Base-by-base conservation (phyloP, 2,113 vertebrate species). In the Gorsachius goisagi region DNA sequence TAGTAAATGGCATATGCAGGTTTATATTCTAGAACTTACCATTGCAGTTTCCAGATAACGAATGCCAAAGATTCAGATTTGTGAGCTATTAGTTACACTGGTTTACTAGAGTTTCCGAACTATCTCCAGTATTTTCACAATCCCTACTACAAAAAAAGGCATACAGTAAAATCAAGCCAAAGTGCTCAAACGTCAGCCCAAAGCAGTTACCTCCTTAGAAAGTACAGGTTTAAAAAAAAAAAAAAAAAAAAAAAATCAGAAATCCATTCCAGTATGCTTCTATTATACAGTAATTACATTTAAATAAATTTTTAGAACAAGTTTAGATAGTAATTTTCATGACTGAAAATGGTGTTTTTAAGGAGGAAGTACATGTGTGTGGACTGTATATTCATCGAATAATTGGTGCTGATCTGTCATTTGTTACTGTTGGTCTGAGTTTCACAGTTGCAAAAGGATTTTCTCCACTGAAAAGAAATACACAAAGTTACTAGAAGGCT, bases 401-500 rank as follows among this genome's bases (percentile, higher is more conserved):
- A 71, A 97, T n/a, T 0, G 99, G 99, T 1, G 99, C 99, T 5
- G 99, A 99, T 96, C 99, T 98, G 93, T 99, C 99, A 37, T 99
- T 99, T 5, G 99, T 99, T 56, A 99, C 98, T 2, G 99, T 99
- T 1, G 99, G 99, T 78, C 99, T 98, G 89, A 99, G 99, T 73
- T 99, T 99, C 92, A 99, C 98, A 0, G 99, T 99, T 26, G 98
- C 98, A 88, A 99, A 99, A 24, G 99, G 99, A 94, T 99, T 99
- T 97, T 99, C 99, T 93, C 98, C 99, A 56, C 99, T 99, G 98
- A 7, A 97, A 86, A 88, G 45, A 93, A 94, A 95, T 9, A 18
- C 53, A 45, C 2, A 28, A 22, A 72, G 68, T 94, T 77, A 95
- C 41, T 74, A 6, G 6, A 35, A 53, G 55, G 44, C 13, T 60